Percentiles rank a stretch among this genome's conserved stretches.
phyloP scores from a whole-genome alignment of 2,797 vertebrate genomes.

The Cichlasoma orientale region DNA sequence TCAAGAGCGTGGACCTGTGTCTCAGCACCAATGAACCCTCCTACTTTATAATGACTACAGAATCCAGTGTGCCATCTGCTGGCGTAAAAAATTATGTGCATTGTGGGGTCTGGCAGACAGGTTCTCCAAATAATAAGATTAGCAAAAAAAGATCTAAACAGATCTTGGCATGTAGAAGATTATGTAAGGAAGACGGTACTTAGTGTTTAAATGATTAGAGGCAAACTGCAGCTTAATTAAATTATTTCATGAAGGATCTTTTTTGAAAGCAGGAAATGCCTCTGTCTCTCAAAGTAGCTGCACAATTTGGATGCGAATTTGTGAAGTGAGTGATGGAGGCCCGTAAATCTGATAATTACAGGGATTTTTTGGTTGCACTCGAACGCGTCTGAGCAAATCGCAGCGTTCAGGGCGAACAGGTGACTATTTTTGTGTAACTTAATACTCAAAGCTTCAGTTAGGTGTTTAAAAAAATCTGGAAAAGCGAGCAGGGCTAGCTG shows the following conservation, averaged over 20 bases:
- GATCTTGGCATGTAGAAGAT: not conserved
- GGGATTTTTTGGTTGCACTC: conserved; percentile 42
- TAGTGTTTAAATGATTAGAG: not conserved
- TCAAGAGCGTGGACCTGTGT: conserved; percentile 1
- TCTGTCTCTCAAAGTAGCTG: conserved; percentile 1
- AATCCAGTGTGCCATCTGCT: conserved; percentile 65
- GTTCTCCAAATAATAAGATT: conserved; percentile 33
- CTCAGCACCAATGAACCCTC: conserved; percentile 7
- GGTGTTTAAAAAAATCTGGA: conserved; percentile 21
- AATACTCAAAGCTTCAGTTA: conserved; percentile 3
- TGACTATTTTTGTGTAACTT: conserved; percentile 14
- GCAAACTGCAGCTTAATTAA: not conserved
- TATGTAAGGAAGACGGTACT: not conserved
- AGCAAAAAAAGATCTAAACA: conserved; percentile 1
- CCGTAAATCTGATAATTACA: conserved; percentile 51
- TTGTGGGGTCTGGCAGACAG: conserved; percentile 6
- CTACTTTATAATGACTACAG: conserved; percentile 26
- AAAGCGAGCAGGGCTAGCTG: conserved; percentile 32
- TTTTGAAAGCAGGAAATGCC: conserved; percentile 3
- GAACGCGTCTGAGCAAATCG: conserved; percentile 43
- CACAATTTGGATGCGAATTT: conserved; percentile 27
- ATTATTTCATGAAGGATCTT: not conserved
- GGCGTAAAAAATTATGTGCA: conserved; percentile 46
- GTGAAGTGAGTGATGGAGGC: conserved; percentile 21
- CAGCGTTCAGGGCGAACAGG: conserved; percentile 16